Base-by-base conservation (phyloP, 2,797 vertebrate genomes). In the Melanotaenia nigrans region DNA sequence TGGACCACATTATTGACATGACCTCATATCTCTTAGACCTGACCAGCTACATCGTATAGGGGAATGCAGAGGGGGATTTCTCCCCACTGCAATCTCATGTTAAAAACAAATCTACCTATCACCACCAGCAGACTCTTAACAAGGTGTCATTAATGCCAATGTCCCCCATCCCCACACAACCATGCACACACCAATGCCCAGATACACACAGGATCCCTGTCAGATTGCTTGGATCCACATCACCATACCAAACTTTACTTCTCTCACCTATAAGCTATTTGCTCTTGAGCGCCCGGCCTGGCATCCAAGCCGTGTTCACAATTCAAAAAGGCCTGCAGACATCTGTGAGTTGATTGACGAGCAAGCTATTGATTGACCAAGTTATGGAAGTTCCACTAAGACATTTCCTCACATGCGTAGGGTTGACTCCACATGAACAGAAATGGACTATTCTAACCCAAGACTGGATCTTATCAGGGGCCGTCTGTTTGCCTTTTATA, bases 1-100 rank as follows among this genome's bases (percentile, higher is more conserved):
- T 99, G 86, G 97, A 97, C 92, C 97, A 97, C 94, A 97, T 99
- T 94, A 97, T 99, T 82, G 97, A 97, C 92, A 96, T 99, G 96
- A 98, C 98, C 77, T 97, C 97, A 73, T 99, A 99, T 90, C 93
- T 99, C 94, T 95, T 99, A 88, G 96, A 98, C 90, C 95, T 99
- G 90, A 99, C 97, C 90, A 97, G 96, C 94, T 98, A 98, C 68
- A 97, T 99, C 85, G 97, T 98, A 96, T 99, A 98, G 96, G 86
- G 78, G 72, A 65, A 80, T n/a, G 81, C 75, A 61, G 73, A 77
- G 77, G 87, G 83, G 84, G 78, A 64, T 68, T 54, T 67, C 67
- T 78, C 82, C 80, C 73, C 70, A 38, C 82, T 49, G 42, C 84
- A 60, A 67, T 78, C 87, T 83, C 78, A 80, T 76, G 28, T 78